Conservation (phyloP, 2,113 vertebrate species). For the Notechis scutatus region DNA sequence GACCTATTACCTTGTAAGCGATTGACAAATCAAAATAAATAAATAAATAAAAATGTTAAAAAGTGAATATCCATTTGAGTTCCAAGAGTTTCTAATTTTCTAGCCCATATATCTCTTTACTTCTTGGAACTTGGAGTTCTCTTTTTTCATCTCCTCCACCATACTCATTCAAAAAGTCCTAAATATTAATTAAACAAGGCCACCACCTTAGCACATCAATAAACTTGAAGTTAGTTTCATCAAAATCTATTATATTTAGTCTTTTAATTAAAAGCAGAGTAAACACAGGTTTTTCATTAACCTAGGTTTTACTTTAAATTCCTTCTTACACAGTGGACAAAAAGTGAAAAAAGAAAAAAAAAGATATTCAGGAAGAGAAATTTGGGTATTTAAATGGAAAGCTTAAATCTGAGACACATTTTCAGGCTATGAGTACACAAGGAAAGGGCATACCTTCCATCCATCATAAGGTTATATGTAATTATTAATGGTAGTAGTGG, state of each 20-base stretch:
- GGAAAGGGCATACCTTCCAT: not conserved
- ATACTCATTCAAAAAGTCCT: not conserved
- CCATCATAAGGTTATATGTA: accelerated
- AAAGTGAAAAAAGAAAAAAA: not conserved
- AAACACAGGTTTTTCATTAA: not conserved
- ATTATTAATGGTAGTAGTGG: not conserved
- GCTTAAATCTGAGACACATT: accelerated
- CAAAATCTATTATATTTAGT: not conserved
- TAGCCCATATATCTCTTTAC: not conserved
- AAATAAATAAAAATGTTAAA: too few relatives aligned
- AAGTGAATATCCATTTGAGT: not conserved
- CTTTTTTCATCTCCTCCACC: not conserved
- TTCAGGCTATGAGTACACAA: not conserved
- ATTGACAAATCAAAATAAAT: too few relatives aligned
- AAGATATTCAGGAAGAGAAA: not conserved
- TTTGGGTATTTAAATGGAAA: conserved; percentile 11
- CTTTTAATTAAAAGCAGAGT: not conserved
- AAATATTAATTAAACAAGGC: conserved; percentile 3
- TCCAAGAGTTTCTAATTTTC: not conserved
- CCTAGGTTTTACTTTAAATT: not conserved
- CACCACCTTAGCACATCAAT: not conserved
- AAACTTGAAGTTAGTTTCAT: not conserved
- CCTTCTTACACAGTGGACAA: not conserved
- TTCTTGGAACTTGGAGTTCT: not conserved
- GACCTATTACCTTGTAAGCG: too few relatives aligned